Evolutionary conservation across 1,140 invertebrate genomes (phyloP).

Genomic region (Stegodyphus dumicola): DNA sequence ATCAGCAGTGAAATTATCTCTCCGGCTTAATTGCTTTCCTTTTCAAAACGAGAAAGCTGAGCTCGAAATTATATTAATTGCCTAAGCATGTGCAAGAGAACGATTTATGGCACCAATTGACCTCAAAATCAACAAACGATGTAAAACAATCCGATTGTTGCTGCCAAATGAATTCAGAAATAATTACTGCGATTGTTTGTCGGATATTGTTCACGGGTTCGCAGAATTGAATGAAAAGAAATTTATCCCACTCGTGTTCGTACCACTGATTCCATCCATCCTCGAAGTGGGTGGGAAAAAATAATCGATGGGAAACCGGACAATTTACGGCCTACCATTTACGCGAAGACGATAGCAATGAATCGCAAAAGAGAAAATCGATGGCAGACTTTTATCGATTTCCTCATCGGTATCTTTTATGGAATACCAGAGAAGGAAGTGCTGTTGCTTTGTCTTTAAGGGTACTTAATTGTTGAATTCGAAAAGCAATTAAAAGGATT

Average conservation of each 20-base stretch:
- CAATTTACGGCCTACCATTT: conserved; percentile 46
- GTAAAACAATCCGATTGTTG: conserved; percentile 18
- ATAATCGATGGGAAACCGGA: conserved; percentile 44
- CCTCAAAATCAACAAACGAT: conserved; percentile 42
- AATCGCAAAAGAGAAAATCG: conserved; percentile 35
- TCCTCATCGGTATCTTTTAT: conserved; percentile 36
- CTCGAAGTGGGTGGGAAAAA: conserved; percentile 34
- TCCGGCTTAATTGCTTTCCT: no score
- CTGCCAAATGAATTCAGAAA: conserved; percentile 27
- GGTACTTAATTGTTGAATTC: conserved; percentile 16
- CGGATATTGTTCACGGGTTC: conserved; percentile 2
- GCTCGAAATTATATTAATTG: background rate
- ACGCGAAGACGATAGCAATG: conserved; percentile 44
- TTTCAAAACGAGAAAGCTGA: background rate
- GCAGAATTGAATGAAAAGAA: background rate
- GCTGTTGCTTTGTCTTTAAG: conserved; percentile 33
- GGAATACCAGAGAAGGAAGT: background rate
- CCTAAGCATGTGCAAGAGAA: background rate
- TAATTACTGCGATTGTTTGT: conserved; percentile 35
- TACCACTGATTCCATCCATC: conserved; percentile 25
- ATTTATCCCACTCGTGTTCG: conserved; percentile 26
- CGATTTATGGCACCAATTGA: conserved; percentile 19
- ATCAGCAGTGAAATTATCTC: no score
- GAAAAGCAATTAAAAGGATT: background rate
- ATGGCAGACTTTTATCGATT: conserved; percentile 24